Evolutionary conservation across 2,888 invertebrate species (phyloP), one percentile per base, ranked within the genome.

Genomic region (Andrena chrysosceles): DNA sequence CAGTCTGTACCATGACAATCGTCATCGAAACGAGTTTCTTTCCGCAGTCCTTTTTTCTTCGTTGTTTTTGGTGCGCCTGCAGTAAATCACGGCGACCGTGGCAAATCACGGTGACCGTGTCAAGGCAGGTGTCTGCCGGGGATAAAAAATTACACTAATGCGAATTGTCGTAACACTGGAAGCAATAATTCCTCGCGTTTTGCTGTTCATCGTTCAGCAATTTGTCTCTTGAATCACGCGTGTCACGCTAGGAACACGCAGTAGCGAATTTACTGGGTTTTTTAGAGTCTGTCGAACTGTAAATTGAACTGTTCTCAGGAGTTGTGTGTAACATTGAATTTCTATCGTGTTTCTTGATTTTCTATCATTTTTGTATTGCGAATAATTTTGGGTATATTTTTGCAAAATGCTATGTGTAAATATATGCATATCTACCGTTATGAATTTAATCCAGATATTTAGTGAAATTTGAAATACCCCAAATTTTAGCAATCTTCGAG

Each of bases 101-200:
- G 10, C 6, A 13, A 59, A 60, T 54, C 16, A 60, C 7, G 31
- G 4, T 23, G 35, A 52, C 35, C 49, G 33, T 60, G 35, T 5
- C 35, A 7, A n/a, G 49, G 33, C 35, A 64, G 52, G 13, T n/a
- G 23, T 56, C 59, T 52, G n/a, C 16, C 8, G 20, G 8, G 7
- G 13, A 2, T 56, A 29, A 69, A 80, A 66, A 80, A 66, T 56
- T 20, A 31, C 49, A n/a, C 10, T 10, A 3, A 3, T 35, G 48
- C 66, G 74, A 82, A 74, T 81, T 54, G 69, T 35, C 73, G 42
- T 26, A 72, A 62, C 8, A 20, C 4, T 26, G n/a, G 23, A 4
- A 23, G 23, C 33, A 59, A 42, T 31, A 33, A 35, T 42, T 63
- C 31, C 26, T 20, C 52, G 20, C 62, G 33, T 54, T 75, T 74